Conservation (phyloP, 2,888 invertebrate genomes). For the Perithous albicinctus region DNA sequence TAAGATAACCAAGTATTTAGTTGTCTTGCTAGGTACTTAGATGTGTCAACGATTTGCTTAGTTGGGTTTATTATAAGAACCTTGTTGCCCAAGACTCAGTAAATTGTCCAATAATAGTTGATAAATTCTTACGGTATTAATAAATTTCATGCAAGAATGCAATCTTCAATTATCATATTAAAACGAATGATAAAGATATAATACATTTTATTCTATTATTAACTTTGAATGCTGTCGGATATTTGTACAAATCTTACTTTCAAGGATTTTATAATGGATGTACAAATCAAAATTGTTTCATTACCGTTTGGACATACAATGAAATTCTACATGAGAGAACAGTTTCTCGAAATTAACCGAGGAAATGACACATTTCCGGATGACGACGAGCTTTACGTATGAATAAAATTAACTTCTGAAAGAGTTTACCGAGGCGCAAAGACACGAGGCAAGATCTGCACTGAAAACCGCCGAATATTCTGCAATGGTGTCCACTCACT, state of each 20-base stretch:
- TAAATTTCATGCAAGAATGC: too few species aligned
- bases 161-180: too few species aligned
- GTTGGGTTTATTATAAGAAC: too few species aligned
- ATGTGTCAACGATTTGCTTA: too few species aligned
- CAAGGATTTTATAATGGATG: not conserved
- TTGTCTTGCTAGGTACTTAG: too few species aligned
- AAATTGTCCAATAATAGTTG: too few species aligned
- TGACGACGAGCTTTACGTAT: not conserved
- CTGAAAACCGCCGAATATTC: slow-evolving; percentile 7
- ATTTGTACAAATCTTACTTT: not conserved
- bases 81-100: too few species aligned
- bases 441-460: not conserved
- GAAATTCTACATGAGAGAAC: not conserved
- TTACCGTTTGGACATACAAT: too few species aligned
- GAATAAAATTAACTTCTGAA: slow-evolving; percentile 2
- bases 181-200: too few species aligned
- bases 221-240: not conserved
- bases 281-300: not conserved
- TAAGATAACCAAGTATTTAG: too few species aligned
- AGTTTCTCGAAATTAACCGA: not conserved
- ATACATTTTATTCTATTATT: too few species aligned
- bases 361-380: not conserved
- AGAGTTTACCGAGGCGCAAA: not conserved
- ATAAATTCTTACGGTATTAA: too few species aligned
- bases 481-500: slow-evolving; percentile 13